These are phyloP conservation scores for Numenius arquata DNA, from an alignment of 2,113 vertebrate genomes.

Conservation along the genomic window DNA sequence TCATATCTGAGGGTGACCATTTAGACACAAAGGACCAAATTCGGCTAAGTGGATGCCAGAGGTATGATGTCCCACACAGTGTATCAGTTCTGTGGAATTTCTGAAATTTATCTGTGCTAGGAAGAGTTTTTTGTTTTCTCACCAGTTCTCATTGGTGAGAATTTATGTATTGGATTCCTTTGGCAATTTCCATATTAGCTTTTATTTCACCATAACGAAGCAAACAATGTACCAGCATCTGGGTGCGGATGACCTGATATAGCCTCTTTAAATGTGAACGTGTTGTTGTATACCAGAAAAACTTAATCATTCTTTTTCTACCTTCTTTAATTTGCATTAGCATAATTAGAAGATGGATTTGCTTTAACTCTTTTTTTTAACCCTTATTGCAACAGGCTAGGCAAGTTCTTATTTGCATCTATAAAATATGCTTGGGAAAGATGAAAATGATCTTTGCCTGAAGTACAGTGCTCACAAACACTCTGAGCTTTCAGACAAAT, in stretches of 20 bases:
- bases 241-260: not conserved
- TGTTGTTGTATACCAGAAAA: not conserved
- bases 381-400: not conserved
- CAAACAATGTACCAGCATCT: not conserved
- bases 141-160: not conserved
- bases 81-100: not conserved
- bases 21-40: not conserved
- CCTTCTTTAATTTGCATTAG: not conserved
- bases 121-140: not conserved
- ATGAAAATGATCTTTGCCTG: not conserved
- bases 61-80: not conserved
- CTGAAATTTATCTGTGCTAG: not conserved
- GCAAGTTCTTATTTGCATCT: slow-evolving; percentile 31
- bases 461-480: not conserved
- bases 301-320: not conserved
- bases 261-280: not conserved
- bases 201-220: not conserved
- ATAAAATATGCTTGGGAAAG: slow-evolving; percentile 13
- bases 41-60: not conserved
- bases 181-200: not conserved
- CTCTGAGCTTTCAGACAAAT: not conserved
- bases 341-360: slow-evolving; percentile 2
- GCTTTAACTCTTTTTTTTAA: not conserved
- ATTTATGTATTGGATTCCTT: not conserved
- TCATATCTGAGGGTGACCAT: not conserved